These are phyloP conservation scores for Bilobella aurantiaca DNA, from an alignment of 1,140 invertebrate genomes.

Conservation along the genomic window DNA sequence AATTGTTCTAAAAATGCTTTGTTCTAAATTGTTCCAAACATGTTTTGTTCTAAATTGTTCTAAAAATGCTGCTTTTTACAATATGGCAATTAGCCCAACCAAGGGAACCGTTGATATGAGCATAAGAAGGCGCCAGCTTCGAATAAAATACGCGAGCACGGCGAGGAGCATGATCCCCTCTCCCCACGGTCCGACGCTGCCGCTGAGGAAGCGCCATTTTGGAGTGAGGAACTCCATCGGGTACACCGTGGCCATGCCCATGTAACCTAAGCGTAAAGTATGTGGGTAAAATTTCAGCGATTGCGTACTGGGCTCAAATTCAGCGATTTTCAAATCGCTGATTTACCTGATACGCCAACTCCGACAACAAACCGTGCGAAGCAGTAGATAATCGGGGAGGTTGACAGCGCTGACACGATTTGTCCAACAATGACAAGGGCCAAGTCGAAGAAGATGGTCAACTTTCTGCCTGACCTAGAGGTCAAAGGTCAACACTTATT, in stretches of 20 bases:
- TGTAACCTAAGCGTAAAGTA: slow-evolving; percentile 16
- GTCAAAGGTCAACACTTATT: too few relatives aligned
- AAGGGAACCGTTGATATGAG: slow-evolving; percentile 21
- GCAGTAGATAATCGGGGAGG: too few relatives aligned
- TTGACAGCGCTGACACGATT: too few relatives aligned
- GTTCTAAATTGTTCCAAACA: background rate
- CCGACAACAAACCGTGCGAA: too few relatives aligned
- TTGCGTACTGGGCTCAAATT: background rate
- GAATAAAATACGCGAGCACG: slow-evolving; percentile 24
- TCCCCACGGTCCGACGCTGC: slow-evolving; percentile 26
- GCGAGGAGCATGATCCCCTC: slow-evolving; percentile 28
- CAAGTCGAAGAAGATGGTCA: too few relatives aligned
- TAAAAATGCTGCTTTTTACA: background rate
- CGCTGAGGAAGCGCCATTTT: slow-evolving; percentile 23
- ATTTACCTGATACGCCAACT: too few relatives aligned
- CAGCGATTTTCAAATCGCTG: too few relatives aligned
- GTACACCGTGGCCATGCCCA: slow-evolving; percentile 25
- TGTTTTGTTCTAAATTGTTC: background rate
- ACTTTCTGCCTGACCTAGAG: too few relatives aligned
- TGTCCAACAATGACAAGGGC: too few relatives aligned
- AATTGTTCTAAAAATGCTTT: background rate
- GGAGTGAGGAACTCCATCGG: slow-evolving; percentile 33
- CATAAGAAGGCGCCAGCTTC: slow-evolving; percentile 24
- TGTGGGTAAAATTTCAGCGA: background rate
- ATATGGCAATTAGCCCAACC: slow-evolving; percentile 14